A percentile compares a stretch with the other conserved stretches of the same genome.
These are phyloP conservation scores for Watsonalla binaria DNA, from an alignment of 2,888 invertebrate genomes.

Conservation along the genomic window DNA sequence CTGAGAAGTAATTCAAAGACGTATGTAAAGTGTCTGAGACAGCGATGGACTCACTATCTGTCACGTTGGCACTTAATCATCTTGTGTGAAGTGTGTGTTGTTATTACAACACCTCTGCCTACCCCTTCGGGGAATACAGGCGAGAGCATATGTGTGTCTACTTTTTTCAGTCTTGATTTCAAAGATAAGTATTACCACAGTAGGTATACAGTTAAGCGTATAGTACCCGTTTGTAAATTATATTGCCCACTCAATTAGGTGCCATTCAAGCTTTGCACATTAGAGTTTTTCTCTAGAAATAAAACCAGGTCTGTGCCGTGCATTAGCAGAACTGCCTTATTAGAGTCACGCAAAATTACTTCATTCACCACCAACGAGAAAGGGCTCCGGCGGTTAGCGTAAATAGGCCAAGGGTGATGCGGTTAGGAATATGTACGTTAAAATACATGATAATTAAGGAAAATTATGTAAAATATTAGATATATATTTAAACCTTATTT, in stretches of 20 bases:
- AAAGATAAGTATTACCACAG: background rate
- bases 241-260: background rate
- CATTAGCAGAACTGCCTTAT: constrained; percentile 15
- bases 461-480: too few species aligned
- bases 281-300: constrained; percentile 4
- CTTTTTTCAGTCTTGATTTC: background rate
- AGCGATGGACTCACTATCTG: too few species aligned
- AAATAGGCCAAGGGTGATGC: background rate
- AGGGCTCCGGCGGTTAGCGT: background rate
- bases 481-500: too few species aligned
- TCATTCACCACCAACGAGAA: constrained; percentile 33
- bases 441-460: constrained; percentile 2
- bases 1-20: too few species aligned
- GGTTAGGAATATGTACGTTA: background rate
- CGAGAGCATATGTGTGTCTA: too few species aligned
- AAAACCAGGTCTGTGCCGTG: constrained; percentile 3
- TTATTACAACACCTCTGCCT: too few species aligned
- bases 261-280: constrained; percentile 10
- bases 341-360: constrained; percentile 50
- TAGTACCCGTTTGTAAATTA: background rate
- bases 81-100: too few species aligned
- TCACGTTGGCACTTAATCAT: too few species aligned
- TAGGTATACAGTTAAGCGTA: background rate
- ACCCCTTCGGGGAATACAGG: too few species aligned
- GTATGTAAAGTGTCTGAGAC: too few species aligned